Evolutionary conservation across 2,888 invertebrate genomes (phyloP).

Genomic region (Pterobdella sp.): DNA sequence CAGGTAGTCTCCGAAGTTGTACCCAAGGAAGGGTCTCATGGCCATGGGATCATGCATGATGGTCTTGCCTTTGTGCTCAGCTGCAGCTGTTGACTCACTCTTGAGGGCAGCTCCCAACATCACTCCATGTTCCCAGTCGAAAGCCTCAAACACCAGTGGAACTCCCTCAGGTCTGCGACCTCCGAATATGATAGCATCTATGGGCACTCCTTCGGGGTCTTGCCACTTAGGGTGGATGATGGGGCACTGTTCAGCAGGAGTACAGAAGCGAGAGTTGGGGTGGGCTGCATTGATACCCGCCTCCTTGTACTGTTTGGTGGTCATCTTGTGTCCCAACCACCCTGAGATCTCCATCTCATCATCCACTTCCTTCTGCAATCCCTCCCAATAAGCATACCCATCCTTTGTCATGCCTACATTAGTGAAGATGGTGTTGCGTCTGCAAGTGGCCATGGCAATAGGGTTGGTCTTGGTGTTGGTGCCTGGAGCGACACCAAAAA

Average conservation of each 20-base stretch:
- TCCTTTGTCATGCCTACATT: slow-evolving; percentile 41
- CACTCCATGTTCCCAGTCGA: slow-evolving; percentile 47
- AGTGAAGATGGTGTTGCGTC: slow-evolving; percentile 41
- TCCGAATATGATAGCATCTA: slow-evolving; percentile 42
- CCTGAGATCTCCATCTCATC: slow-evolving; percentile 33
- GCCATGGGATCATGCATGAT: slow-evolving; percentile 47
- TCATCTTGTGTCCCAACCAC: slow-evolving; percentile 37
- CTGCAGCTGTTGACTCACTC: slow-evolving; percentile 45
- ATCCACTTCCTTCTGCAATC: slow-evolving; percentile 40
- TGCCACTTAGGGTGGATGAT: slow-evolving; percentile 42
- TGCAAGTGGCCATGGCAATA: slow-evolving; percentile 39
- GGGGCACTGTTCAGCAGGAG: slow-evolving; percentile 41
- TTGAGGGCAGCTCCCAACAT: slow-evolving; percentile 43
- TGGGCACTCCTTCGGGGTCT: slow-evolving; percentile 42
- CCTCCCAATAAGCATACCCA: slow-evolving; percentile 42
- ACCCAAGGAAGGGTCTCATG: slow-evolving; percentile 46
- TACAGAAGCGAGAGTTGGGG: slow-evolving; percentile 42
- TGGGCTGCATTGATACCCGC: slow-evolving; percentile 40
- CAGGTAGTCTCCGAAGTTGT: slow-evolving; percentile 44
- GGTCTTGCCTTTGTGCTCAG: slow-evolving; percentile 41
- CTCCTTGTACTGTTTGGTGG: slow-evolving; percentile 33
- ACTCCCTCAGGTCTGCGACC: slow-evolving; percentile 42
- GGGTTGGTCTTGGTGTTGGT: slow-evolving; percentile 41
- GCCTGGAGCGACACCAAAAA: slow-evolving; percentile 43
- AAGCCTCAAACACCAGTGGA: slow-evolving; percentile 46